Base-by-base conservation (phyloP, 2,797 vertebrate genomes). In the Lepidocolaptes lacrymiger region DNA sequence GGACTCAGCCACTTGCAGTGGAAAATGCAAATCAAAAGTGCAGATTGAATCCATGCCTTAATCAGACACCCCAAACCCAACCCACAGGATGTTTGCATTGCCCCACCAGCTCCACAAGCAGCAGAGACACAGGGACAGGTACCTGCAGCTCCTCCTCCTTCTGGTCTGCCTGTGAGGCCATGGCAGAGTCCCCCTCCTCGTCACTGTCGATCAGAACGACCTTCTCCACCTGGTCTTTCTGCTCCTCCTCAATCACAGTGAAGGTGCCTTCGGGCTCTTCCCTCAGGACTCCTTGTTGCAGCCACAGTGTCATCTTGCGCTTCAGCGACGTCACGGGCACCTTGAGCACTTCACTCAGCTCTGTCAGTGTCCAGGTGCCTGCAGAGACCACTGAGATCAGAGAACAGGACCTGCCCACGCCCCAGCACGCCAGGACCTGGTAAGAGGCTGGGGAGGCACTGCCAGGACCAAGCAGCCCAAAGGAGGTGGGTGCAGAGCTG, bases 111-210 rank as follows among this genome's bases (percentile, higher is more conserved):
- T 56, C 17, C 0, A 0, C 32, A 26, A 41, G 37, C 39, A 36
- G 39, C 39, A 2, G 0, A 44, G n/a, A 55, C 16, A 30, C 52
- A 44, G 1, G 2, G 58, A 32, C 12, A 11, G 19, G 7, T 79
- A 98, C 98, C 98, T 98, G 98, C 69, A 98, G 91, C 86, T 98
- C 98, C 96, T 99, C 99, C 97, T 99, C 99, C 82, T 99, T 99
- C 98, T 99, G 99, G 98, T 99, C 99, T 0, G 99, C 99, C 97
- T 99, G 99, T 0, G 99, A 99, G 32, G 99, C 98, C 96, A 99
- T 99, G 97, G 99, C 99, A 6, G 99, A 99, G 97, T 99, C 99
- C 1, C 99, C 98, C 92, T 99, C 99, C 77, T 99, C 99, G 0
- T 99, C 99, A 0, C 99, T 99, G 98, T 99, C 99, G 4, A 99